These are phyloP conservation scores for Onychostoma macrolepis DNA, from an alignment of 2,113 vertebrate species.

Conservation along the genomic window DNA sequence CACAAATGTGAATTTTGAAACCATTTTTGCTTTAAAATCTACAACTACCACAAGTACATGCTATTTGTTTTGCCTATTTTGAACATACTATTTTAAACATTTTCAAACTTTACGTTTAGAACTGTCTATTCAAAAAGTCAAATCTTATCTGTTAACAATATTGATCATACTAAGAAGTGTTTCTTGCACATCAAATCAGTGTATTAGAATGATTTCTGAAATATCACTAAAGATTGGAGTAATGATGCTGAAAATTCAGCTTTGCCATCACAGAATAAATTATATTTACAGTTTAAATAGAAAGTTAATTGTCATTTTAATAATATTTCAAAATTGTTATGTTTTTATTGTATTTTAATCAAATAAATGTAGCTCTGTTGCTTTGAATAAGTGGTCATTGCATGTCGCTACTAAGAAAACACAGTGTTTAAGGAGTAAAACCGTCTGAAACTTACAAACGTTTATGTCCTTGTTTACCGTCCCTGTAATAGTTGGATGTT, in stretches of 20 bases:
- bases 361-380: not conserved
- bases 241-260: not conserved
- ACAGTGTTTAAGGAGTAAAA: not conserved
- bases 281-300: not conserved
- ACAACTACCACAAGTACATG: too few species aligned
- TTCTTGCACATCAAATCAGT: not conserved
- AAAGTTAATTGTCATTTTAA: not conserved
- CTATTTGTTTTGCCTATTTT: too few species aligned
- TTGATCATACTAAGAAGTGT: not conserved
- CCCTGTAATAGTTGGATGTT: conserved; percentile 4
- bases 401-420: not conserved
- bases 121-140: too few species aligned
- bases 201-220: not conserved
- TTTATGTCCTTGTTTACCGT: not conserved
- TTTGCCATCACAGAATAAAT: not conserved
- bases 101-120: not conserved
- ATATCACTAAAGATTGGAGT: not conserved
- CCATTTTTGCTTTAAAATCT: not conserved
- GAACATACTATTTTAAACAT: too few species aligned
- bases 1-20: not conserved
- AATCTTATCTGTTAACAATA: not conserved
- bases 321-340: not conserved
- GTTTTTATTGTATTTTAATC: not conserved
- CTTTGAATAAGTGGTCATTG: not conserved
- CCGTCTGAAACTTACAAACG: not conserved